A percentile compares a stretch with the other conserved stretches of the same genome.
Evolutionary conservation across 2,113 vertebrate species (phyloP).

Genomic region (Pterocles gutturalis): DNA sequence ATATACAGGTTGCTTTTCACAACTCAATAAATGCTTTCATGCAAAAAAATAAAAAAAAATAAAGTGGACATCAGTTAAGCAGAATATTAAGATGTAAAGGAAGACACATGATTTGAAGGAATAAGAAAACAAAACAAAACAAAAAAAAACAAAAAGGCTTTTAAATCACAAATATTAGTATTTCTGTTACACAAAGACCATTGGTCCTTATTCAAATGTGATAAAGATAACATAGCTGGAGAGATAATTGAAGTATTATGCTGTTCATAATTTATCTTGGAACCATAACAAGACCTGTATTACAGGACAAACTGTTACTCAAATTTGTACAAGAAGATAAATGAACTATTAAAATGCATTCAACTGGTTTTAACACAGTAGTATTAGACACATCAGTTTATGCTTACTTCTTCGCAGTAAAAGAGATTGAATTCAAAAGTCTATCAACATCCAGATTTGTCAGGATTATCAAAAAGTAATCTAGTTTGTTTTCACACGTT

Average conservation of each 20-base stretch:
- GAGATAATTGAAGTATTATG: neutral
- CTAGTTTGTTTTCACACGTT: neutral
- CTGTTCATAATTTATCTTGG: neutral
- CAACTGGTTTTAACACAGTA: neutral
- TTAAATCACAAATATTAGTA: neutral
- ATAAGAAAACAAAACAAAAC: fast-evolving
- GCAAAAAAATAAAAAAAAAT: neutral
- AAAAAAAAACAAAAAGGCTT: neutral
- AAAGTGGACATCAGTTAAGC: neutral
- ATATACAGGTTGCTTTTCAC: neutral
- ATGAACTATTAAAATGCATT: neutral
- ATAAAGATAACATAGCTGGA: neutral
- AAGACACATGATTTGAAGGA: neutral
- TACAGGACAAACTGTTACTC: neutral
- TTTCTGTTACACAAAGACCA: neutral
- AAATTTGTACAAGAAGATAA: neutral
- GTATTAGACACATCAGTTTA: neutral
- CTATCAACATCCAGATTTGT: neutral
- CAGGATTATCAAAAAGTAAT: neutral
- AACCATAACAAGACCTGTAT: neutral
- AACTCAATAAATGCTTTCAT: neutral
- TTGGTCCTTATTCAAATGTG: neutral
- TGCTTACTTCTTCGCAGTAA: neutral
- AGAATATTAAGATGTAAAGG: neutral
- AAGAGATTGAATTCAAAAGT: neutral